phyloP scores from a whole-genome alignment of 1,140 invertebrate genomes.

The Conus betulinus region DNA sequence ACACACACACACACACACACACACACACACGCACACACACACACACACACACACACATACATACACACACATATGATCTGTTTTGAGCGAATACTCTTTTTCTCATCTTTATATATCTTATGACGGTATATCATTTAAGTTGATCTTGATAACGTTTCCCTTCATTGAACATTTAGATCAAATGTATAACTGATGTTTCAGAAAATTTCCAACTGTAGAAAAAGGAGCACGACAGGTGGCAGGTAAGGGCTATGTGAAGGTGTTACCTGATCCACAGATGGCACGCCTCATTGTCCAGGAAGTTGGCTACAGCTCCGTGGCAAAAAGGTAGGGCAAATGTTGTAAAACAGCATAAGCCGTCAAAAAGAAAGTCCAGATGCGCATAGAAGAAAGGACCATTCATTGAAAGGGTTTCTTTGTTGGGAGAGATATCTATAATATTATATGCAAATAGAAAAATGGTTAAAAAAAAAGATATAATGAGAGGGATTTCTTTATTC shows the following conservation, averaged over 20 bases:
- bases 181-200: constrained; percentile 1
- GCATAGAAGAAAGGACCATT: no score
- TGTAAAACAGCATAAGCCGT: neutral
- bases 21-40: constrained; percentile 2
- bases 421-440: no score
- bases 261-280: constrained; percentile 52
- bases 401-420: no score
- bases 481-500: no score
- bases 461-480: no score
- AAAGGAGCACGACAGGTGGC: constrained; percentile 50
- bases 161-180: no score
- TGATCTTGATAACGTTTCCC: no score
- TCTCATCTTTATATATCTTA: no score
- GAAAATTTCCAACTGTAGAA: constrained; percentile 60
- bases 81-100: no score
- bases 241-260: constrained; percentile 49
- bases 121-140: no score
- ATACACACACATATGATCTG: neutral
- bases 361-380: no score
- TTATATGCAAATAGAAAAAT: no score
- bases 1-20: neutral
- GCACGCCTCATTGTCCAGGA: constrained; percentile 54
- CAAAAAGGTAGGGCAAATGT: constrained; percentile 42
- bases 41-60: constrained; percentile 6
- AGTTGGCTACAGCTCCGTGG: constrained; percentile 46